Evolutionary conservation across 2,888 invertebrate genomes (phyloP), one percentile per base, ranked within the genome.

Genomic region (Chrysodeixis includens): DNA sequence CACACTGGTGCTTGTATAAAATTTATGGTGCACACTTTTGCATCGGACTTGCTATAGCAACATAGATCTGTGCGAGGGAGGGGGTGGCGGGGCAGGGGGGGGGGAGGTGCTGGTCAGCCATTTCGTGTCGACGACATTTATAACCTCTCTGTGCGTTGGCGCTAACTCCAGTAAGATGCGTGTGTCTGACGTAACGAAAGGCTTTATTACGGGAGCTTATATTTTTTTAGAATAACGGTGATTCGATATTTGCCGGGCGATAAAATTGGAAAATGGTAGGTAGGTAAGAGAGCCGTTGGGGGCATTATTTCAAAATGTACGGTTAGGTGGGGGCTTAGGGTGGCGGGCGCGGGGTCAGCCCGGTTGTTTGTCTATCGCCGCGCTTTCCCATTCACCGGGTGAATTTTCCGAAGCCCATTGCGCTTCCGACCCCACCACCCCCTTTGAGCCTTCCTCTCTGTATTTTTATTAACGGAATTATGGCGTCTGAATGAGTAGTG

Each of bases 21-120:
- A 94, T 94, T 93, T 95, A 95, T 93, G 89, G 93, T 89, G 92
- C 94, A 95, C 94, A 95, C 94, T 95, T 94, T 95, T 94, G 94
- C 94, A 93, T 83, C 82, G 76, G 66, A 71, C 55, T 62, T 52
- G 86, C 86, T 90, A 90, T 92, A 91, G 89, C 89, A 86, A 88
- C 90, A 89, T 89, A 91, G 91, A 88, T 87, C 90, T 90, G 89
- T 83, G 88, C 82, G 83, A 85, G 90, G 89, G 90, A 91, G 90
- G 84, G 81, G 85, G 86, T 76, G 83, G 90, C 90, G 91, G 90
- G 40, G 86, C 76, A 83, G 90, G 90, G 91, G 90, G 40, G 90
- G 90, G 91, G 90, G 84, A 81, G 85, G 86, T 76, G 84, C 87
- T 92, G 94, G 94, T 93, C 94, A 94, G 94, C 93, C 94, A 93